Percentiles rank a stretch among this genome's conserved stretches.
These are phyloP conservation scores for Oscheius sp. DNA, from an alignment of 2,888 invertebrate genomes.

Conservation along the genomic window DNA sequence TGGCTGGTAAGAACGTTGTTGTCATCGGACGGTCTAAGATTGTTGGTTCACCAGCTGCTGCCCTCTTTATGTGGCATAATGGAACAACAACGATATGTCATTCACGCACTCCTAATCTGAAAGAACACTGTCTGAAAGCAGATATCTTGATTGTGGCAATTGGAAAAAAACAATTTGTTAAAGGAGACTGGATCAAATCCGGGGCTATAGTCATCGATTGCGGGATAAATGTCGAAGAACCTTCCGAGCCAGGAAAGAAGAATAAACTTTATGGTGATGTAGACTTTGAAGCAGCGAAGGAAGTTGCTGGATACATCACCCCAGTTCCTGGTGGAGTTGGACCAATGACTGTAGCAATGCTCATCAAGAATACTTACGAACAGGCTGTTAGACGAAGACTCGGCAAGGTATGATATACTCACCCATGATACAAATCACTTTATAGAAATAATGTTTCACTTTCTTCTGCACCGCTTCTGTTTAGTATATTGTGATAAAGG, in stretches of 20 bases:
- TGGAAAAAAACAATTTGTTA: conserved; percentile 87
- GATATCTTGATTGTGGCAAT: conserved; percentile 97
- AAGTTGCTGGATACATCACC: conserved; percentile 73
- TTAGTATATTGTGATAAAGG: no score
- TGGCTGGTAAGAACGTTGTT: conserved; percentile 78
- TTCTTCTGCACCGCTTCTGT: no score
- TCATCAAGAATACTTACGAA: conserved; percentile 84
- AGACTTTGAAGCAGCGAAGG: conserved; percentile 79
- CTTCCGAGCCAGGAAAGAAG: conserved; percentile 51
- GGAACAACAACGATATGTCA: conserved; percentile 97
- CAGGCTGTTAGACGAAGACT: conserved; percentile 77
- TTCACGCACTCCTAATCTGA: conserved; percentile 80
- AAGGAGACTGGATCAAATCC: conserved; percentile 90
- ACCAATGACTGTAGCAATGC: conserved; percentile 95
- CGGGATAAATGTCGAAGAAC: conserved; percentile 82
- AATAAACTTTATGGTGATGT: conserved; percentile 86
- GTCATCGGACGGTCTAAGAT: conserved; percentile 96
- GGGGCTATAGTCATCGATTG: conserved; percentile 98
- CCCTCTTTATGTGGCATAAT: conserved; percentile 92
- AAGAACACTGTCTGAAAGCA: conserved; percentile 75
- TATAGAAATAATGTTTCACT: no score
- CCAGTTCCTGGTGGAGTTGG: conserved; percentile 84
- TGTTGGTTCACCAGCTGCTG: conserved; percentile 93
- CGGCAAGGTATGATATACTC: conserved; percentile 26
- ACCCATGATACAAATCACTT: no score